Evolutionary conservation across 2,888 invertebrate genomes (phyloP).

Genomic region (Plutella xylostella): DNA sequence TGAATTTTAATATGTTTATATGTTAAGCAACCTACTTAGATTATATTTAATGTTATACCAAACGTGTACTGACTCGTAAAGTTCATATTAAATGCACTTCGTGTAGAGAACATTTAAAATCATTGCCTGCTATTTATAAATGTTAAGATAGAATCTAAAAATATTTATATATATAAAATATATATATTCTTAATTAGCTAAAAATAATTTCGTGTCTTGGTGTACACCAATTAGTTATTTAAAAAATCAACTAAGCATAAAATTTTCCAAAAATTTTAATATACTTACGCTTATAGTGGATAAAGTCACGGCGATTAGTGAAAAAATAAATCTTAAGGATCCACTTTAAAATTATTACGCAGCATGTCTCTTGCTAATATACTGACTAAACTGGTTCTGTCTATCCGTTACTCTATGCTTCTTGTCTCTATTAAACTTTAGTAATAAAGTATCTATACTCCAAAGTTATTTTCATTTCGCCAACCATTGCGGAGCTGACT

Average conservation of each 20-base stretch:
- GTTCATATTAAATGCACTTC: constrained; percentile 47
- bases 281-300: constrained; percentile 54
- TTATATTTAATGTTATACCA: constrained; percentile 22
- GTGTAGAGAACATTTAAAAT: constrained; percentile 45
- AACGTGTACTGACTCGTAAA: constrained; percentile 34
- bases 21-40: constrained; percentile 27
- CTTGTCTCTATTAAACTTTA: constrained; percentile 53
- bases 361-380: constrained; percentile 31
- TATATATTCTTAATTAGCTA: constrained; percentile 9
- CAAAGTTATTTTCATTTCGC: constrained; percentile 67
- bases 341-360: constrained; percentile 29
- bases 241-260: constrained; percentile 23
- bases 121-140: constrained; percentile 52
- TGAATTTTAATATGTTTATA: constrained; percentile 30
- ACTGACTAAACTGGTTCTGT: constrained; percentile 19
- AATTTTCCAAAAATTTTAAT: constrained; percentile 35
- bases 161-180: constrained; percentile 25
- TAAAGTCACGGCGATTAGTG: constrained; percentile 43
- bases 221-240: constrained; percentile 44
- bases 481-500: constrained; percentile 56
- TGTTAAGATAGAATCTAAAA: constrained; percentile 42
- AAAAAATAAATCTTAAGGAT: constrained; percentile 17
- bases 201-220: constrained; percentile 38
- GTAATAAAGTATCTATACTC: constrained; percentile 69
- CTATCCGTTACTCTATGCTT: constrained; percentile 46